Conservation (phyloP, 2,888 invertebrate genomes). For the Dasypogon diadema region DNA sequence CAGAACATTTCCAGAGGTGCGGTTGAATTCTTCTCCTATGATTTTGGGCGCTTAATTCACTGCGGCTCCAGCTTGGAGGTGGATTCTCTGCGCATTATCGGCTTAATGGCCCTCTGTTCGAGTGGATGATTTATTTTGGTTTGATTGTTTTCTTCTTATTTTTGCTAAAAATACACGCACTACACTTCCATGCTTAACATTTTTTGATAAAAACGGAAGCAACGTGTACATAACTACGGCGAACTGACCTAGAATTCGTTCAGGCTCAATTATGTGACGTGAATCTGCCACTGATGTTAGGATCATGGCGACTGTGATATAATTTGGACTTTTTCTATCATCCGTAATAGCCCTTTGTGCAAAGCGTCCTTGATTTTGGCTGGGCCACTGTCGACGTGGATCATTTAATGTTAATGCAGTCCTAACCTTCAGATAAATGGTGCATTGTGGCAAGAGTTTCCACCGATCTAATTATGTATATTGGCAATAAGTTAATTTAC, state of each 20-base stretch:
- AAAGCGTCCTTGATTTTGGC: conserved; percentile 22
- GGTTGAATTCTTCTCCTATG: conserved; percentile 36
- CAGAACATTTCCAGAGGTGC: conserved; percentile 20
- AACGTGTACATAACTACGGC: conserved; percentile 1
- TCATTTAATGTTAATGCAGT: conserved; percentile 5
- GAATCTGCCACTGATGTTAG: neutral
- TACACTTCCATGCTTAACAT: conserved; percentile 3
- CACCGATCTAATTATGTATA: neutral
- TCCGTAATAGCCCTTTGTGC: conserved; percentile 20
- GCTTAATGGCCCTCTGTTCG: conserved; percentile 36
- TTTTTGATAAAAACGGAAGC: conserved; percentile 41
- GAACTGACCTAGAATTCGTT: conserved; percentile 8
- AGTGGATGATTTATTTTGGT: conserved; percentile 34
- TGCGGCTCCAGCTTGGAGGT: conserved; percentile 8
- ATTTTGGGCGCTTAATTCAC: conserved; percentile 32
- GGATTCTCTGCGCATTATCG: conserved; percentile 36
- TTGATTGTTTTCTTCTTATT: conserved; percentile 20
- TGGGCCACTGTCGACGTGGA: neutral
- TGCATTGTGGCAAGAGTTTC: neutral
- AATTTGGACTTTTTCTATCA: too few relatives aligned
- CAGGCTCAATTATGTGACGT: conserved; percentile 2
- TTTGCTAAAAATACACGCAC: conserved; percentile 24
- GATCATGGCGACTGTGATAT: too few relatives aligned
- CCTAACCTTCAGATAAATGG: neutral
- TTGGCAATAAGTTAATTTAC: neutral